Evolutionary conservation across 2,113 vertebrate species (phyloP).

Genomic region (Catharus minimus): DNA sequence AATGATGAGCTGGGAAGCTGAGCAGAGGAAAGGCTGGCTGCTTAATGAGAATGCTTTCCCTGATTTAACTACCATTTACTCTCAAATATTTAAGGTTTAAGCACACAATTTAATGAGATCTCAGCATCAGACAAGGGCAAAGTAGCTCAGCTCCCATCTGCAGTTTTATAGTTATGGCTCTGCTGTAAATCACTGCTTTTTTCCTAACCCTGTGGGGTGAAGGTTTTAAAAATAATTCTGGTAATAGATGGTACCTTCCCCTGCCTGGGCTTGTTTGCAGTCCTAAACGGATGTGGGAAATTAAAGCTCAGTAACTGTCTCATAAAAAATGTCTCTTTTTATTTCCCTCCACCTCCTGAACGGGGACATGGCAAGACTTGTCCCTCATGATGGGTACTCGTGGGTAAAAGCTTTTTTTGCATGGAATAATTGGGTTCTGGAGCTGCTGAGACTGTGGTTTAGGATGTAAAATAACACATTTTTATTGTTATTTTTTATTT

Average conservation of each 20-base stretch:
- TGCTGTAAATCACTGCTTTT: neutral
- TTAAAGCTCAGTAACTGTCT: conserved; percentile 18
- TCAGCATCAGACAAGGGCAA: neutral
- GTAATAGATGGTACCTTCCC: neutral
- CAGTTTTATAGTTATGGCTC: conserved; percentile 5
- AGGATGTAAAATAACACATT: neutral
- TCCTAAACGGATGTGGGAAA: neutral
- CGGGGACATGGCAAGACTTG: neutral
- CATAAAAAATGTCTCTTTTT: neutral
- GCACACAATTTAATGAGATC: conserved; percentile 1
- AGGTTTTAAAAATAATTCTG: conserved; percentile 25
- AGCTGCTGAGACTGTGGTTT: neutral
- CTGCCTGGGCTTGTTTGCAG: conserved; percentile 26
- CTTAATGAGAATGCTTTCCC: neutral
- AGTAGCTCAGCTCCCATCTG: conserved; percentile 15
- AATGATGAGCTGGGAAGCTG: neutral
- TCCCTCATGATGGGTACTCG: neutral
- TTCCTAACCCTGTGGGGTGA: neutral
- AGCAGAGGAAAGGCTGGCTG: neutral
- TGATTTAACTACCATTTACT: neutral
- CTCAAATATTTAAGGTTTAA: conserved; percentile 23
- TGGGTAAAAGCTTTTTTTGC: neutral
- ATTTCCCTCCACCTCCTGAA: neutral
- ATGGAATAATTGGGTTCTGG: neutral
- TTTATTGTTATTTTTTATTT: neutral